Base-by-base conservation (phyloP, 2,113 vertebrate genomes). In the Calyptomena viridis region DNA sequence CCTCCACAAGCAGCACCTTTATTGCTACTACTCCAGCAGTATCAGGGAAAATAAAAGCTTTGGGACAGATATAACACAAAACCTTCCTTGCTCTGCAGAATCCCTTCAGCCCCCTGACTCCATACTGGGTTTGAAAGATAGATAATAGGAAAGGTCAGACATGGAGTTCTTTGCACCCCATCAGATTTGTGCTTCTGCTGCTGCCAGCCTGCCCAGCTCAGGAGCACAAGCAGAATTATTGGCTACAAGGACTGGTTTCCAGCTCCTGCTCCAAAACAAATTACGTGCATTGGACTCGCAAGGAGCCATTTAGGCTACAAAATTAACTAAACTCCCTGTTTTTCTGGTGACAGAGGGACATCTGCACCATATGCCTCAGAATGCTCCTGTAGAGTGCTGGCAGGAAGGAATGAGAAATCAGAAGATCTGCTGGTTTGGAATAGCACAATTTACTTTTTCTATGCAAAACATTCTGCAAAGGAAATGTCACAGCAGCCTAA, bases 381-480 rank as follows among this genome's bases (percentile, higher is more conserved):
- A 72, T 4, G 8, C 58, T 86, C 88, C 72, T 16, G 28, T 11
- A 40, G 27, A 11, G 5, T 81, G 84, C 71, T 86, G 28, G 27
- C 52, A 64, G 87, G 83, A 90, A 52, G 8, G 23, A 68, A 40
- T 40, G 94, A 92, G 62, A 79, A 77, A 95, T 90, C 92, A 77
- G 77, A 62, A 59, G 46, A 85, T 55, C 84, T 86, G 64, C 78
- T 83, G 78, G 40, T 68, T 78, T 75, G 59, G 73, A 93, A 94
- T 16, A 91, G 84, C 91, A 91, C 94, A 79, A 93, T 94, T 97
- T 94, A 25, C 77, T 90, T 91, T 80, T 94, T 93, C 90, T 69
- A 53, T 92, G 79, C 67, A 96, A 96, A 97, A 58, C 44, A 86
- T 46, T 88, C 81, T 63, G 67, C 68, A 84, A 93, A 90, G 39